Conservation (phyloP, 2,113 vertebrate genomes). For the Gavialis gangeticus region DNA sequence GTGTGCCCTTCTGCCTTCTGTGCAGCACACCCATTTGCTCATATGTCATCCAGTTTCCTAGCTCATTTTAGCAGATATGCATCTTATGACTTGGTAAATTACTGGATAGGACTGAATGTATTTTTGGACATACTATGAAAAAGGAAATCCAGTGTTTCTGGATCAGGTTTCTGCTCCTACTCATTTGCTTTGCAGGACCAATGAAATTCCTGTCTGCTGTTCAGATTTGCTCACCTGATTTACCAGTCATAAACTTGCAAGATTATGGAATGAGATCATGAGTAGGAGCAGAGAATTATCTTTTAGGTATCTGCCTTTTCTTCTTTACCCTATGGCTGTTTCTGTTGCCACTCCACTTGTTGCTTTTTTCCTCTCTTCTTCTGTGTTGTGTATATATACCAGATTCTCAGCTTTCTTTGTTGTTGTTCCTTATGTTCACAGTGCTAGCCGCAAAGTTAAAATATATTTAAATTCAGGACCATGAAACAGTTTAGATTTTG, state of each 20-base stretch:
- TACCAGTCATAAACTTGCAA: background rate
- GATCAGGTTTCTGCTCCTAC: background rate
- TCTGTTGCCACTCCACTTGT: background rate
- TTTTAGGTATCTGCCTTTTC: background rate
- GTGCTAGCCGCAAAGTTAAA: background rate
- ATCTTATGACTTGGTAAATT: background rate
- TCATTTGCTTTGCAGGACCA: background rate
- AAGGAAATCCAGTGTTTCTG: background rate
- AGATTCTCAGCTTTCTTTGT: background rate
- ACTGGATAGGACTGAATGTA: background rate
- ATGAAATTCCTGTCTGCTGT: background rate
- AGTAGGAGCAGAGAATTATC: background rate
- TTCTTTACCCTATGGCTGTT: background rate
- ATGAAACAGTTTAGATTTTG: background rate
- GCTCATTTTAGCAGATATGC: no score
- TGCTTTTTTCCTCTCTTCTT: background rate
- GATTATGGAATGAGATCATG: background rate
- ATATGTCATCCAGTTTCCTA: no score
- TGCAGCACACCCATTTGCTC: no score
- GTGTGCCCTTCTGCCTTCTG: background rate
- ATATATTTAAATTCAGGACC: background rate
- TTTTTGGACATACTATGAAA: background rate
- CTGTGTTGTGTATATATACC: background rate
- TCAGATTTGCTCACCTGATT: background rate
- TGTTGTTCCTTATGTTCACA: background rate